Conservation (phyloP, 2,888 invertebrate species). For the Tenthredo mesomela region DNA sequence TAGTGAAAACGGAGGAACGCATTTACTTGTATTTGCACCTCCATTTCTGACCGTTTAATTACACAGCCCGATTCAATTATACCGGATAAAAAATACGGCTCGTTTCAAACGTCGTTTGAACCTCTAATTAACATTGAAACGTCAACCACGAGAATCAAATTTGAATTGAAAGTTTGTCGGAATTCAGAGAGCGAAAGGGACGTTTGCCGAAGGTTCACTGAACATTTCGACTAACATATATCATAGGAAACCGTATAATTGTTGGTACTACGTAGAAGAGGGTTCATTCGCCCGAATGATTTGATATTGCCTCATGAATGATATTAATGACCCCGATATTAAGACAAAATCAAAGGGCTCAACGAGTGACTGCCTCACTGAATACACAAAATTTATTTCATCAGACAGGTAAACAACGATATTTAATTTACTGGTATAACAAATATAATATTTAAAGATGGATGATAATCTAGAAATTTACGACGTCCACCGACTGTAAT, state of each 20-base stretch:
- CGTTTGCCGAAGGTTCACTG: background rate
- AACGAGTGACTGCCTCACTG: background rate
- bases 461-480: background rate
- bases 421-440: background rate
- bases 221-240: constrained; percentile 9
- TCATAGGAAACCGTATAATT: constrained; percentile 16
- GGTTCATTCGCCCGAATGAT: background rate
- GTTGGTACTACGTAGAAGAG: background rate
- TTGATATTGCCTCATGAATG: background rate
- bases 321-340: background rate
- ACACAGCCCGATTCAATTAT: background rate
- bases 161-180: background rate
- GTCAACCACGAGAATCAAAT: background rate
- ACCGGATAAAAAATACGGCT: background rate
- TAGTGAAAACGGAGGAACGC: background rate
- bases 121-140: constrained; percentile 22
- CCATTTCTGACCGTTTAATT: background rate
- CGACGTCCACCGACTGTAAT: background rate
- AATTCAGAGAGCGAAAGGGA: constrained; percentile 28
- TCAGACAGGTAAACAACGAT: background rate
- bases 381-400: background rate
- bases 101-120: background rate
- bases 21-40: constrained; percentile 9
- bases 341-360: background rate
- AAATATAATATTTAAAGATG: background rate